Evolutionary conservation across 2,888 invertebrate genomes (phyloP).

Genomic region (Amblyteles armatorius): DNA sequence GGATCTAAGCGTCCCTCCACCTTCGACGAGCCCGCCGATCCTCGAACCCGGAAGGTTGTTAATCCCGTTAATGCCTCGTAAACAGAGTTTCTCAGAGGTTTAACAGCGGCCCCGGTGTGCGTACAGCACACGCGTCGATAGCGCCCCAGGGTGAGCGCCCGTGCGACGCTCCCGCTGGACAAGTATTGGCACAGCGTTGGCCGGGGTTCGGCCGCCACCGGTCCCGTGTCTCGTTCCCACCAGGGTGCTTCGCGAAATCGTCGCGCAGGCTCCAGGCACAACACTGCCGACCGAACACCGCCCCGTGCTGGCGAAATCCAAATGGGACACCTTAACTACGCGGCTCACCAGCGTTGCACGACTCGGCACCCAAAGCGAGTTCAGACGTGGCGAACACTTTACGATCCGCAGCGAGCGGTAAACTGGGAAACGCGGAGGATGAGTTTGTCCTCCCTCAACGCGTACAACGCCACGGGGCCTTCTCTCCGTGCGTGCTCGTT

Average conservation of each 20-base stretch:
- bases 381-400: constrained; percentile 44
- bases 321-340: neutral
- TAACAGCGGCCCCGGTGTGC: constrained; percentile 23
- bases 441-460: neutral
- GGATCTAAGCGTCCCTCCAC: constrained; percentile 70
- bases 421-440: constrained; percentile 22
- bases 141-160: too few species aligned
- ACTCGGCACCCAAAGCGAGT: constrained; percentile 11
- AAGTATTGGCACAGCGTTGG: too few species aligned
- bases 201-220: too few species aligned
- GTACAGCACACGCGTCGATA: constrained; percentile 17
- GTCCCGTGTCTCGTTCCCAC: too few species aligned
- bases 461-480: neutral
- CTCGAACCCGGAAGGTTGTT: constrained; percentile 65
- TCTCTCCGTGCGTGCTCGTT: constrained; percentile 19
- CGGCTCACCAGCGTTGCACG: neutral
- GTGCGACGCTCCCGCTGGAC: too few species aligned
- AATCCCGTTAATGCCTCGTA: constrained; percentile 78
- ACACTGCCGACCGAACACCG: neutral
- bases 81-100: constrained; percentile 71
- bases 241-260: constrained; percentile 42
- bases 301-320: neutral
- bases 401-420: constrained; percentile 47
- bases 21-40: constrained; percentile 24
- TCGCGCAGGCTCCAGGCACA: neutral